Conservation (phyloP, 1,140 invertebrate species). For the Meloidogyne chitwoodi region DNA sequence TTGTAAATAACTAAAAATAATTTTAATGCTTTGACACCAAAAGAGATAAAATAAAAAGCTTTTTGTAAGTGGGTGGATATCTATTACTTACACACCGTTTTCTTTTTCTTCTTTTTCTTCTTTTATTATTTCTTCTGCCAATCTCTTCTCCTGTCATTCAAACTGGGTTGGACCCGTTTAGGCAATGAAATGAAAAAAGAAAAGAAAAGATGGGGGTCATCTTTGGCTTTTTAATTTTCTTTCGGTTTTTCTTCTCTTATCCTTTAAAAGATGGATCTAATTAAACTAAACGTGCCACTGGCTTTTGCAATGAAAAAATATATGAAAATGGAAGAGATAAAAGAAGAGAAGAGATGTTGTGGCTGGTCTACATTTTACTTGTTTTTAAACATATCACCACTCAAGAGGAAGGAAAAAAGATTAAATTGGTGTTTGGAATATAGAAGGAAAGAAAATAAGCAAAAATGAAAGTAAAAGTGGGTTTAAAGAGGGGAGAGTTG, state of each 20-base stretch:
- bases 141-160: background rate
- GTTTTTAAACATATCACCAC: background rate
- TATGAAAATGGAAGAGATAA: background rate
- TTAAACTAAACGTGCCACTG: conserved; percentile 5
- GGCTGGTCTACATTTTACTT: background rate
- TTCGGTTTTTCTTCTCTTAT: background rate
- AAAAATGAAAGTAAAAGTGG: too few species aligned
- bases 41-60: background rate
- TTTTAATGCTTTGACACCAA: background rate
- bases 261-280: conserved; percentile 9
- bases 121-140: background rate
- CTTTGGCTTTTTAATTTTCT: background rate
- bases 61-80: background rate
- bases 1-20: background rate
- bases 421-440: background rate
- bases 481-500: too few species aligned
- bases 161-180: background rate
- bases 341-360: background rate
- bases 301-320: background rate
- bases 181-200: conserved; percentile 7
- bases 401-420: background rate
- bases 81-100: background rate
- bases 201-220: background rate
- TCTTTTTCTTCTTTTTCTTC: background rate
- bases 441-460: too few species aligned